phyloP scores from a whole-genome alignment of 2,888 invertebrate species.

The Agrochola lychnidis region DNA sequence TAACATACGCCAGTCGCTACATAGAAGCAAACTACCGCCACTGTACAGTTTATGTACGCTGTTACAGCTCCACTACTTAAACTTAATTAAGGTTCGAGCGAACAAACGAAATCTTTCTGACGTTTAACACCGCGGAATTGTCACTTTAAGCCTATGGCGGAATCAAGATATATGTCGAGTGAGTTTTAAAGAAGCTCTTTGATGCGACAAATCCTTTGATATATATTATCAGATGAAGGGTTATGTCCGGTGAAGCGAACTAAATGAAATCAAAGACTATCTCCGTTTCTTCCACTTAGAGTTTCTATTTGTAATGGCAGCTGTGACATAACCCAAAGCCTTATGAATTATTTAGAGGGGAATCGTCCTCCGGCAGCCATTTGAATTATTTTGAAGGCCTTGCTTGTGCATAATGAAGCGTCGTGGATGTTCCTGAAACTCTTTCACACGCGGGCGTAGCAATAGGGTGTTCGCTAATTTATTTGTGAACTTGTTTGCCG shows the following conservation, averaged over 20 bases:
- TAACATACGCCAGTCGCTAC: slow-evolving; percentile 65
- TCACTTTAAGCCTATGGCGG: slow-evolving; percentile 33
- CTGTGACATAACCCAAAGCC: slow-evolving; percentile 80
- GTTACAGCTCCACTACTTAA: slow-evolving; percentile 65
- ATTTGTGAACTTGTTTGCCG: slow-evolving; percentile 52
- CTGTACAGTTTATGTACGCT: slow-evolving; percentile 70
- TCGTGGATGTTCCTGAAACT: slow-evolving; percentile 72
- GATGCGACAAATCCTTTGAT: slow-evolving; percentile 70
- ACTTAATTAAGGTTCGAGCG: slow-evolving; percentile 68
- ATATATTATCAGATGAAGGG: slow-evolving; percentile 72
- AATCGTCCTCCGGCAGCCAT: slow-evolving; percentile 81
- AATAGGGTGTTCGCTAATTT: slow-evolving; percentile 62
- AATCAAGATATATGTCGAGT: slow-evolving; percentile 37
- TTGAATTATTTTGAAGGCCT: slow-evolving; percentile 86
- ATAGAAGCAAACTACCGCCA: slow-evolving; percentile 66
- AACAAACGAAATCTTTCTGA: slow-evolving; percentile 46
- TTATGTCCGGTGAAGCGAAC: slow-evolving; percentile 69
- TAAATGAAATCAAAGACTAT: slow-evolving; percentile 80
- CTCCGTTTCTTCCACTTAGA: slow-evolving; percentile 69
- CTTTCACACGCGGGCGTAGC: slow-evolving; percentile 68
- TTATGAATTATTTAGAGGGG: slow-evolving; percentile 87
- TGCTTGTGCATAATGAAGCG: slow-evolving; percentile 83
- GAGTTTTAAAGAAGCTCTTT: slow-evolving; percentile 59
- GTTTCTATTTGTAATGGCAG: slow-evolving; percentile 73
- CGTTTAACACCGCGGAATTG: slow-evolving; percentile 33